Evolutionary conservation across 92 coral and sea anemone genomes (phyloP), one percentile per base, ranked within the genome.

Genomic region (Metridium senile): DNA sequence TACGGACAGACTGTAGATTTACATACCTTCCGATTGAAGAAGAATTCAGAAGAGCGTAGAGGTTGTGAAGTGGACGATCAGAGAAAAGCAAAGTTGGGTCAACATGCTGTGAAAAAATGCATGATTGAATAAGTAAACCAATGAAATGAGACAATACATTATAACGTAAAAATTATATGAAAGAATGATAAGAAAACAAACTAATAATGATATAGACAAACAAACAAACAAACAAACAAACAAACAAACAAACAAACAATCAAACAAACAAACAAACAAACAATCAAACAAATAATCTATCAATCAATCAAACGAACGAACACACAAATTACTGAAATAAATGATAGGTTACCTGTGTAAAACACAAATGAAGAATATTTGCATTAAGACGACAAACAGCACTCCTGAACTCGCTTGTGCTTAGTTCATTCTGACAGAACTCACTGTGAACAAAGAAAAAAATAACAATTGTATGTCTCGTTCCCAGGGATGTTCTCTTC

Each of bases 321-420:
- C 49, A 39, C 49, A 39, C 8, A 39, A 39, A 39, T 13, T 39
- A 13, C 6, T 39, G 13, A 39, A 6, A 39, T 39, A 39, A 6
- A 54, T 9, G 4, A 16, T 3, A 20, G 25, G 4, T 54, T 54
- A 90, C 99, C 99, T 96, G 99, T 0, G 96, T 85, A 68, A 96
- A 93, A 75, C 98, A 93, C 52, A 96, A 68, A 66, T 96, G 97
- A 32, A 96, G 74, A n/a, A 93, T 89, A 71, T 96, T 96, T 43
- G 97, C 61, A 75, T 96, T 96, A 0, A 96, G 77, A 59, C 99
- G 93, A 72, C 85, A 68, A 2, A 92, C 93, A 0, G 93, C 87
- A 56, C 88, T 93, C 75, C 75, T 87, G 62, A 96, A 96, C 56
- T 93, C 99, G 19, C 76, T 81, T 51, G 81, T 88, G 74, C 83